A percentile compares a stretch with the other conserved stretches of the same genome.
phyloP scores from a whole-genome alignment of 2,797 vertebrate genomes.

The Ceryle rudis region DNA sequence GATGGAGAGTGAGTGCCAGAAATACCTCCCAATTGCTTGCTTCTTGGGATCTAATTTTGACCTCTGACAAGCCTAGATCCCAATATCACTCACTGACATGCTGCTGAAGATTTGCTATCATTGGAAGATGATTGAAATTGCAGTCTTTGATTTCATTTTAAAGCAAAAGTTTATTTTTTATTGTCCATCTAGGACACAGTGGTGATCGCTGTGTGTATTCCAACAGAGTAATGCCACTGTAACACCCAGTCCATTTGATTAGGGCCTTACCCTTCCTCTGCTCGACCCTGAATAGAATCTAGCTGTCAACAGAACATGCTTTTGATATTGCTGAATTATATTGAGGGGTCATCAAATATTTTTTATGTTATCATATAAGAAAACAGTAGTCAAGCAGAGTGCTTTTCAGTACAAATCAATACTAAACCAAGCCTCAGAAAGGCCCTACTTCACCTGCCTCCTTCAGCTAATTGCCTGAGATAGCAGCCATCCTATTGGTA shows the following conservation, averaged over 20 bases:
- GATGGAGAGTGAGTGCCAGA: not conserved
- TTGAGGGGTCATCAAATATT: not conserved
- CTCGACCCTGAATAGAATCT: not conserved
- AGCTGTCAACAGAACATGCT: not conserved
- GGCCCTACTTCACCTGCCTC: not conserved
- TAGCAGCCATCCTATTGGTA: not conserved
- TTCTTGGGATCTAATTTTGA: slow-evolving; percentile 55
- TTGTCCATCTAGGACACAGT: not conserved
- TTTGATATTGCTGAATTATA: not conserved
- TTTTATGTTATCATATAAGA: not conserved
- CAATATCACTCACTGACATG: not conserved
- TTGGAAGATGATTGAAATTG: not conserved
- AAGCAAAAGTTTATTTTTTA: not conserved
- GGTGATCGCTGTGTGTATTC: not conserved
- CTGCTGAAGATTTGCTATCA: not conserved
- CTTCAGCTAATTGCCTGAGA: not conserved
- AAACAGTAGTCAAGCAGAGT: not conserved
- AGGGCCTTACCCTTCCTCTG: not conserved
- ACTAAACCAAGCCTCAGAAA: not conserved
- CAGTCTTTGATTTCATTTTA: not conserved
- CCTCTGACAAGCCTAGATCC: not conserved
- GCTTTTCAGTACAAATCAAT: not conserved
- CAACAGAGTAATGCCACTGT: not conserved
- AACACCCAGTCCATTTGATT: not conserved
- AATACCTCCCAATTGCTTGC: not conserved